Conservation (phyloP, 2,797 vertebrate genomes). For the Karalla daura region DNA sequence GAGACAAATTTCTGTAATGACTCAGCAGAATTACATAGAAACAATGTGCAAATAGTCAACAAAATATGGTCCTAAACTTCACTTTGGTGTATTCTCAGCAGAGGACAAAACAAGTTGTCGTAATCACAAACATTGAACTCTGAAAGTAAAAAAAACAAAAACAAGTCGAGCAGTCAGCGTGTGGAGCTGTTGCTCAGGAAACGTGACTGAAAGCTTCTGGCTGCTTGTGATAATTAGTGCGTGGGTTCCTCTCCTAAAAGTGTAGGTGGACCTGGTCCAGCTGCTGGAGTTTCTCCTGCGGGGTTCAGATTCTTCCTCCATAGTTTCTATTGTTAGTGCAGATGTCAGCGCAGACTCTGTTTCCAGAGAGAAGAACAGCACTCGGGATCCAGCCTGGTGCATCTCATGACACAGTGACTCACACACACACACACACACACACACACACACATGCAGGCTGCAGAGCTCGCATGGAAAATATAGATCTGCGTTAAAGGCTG, state of each 20-base stretch:
- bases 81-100: no score
- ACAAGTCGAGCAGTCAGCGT: no score
- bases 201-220: background rate
- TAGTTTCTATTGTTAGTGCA: slow-evolving; percentile 39
- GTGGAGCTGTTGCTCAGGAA: no score
- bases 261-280: background rate
- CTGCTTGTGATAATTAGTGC: background rate
- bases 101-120: no score
- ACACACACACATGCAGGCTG: no score
- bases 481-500: slow-evolving; percentile 4
- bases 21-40: no score
- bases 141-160: no score
- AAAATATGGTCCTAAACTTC: background rate
- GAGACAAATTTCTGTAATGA: no score
- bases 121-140: no score
- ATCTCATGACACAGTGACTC: slow-evolving; percentile 60
- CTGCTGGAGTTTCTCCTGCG: background rate
- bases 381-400: background rate
- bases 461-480: slow-evolving; percentile 29
- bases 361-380: slow-evolving; percentile 17
- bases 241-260: background rate
- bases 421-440: no score
- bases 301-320: background rate
- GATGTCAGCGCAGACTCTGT: slow-evolving; percentile 31
- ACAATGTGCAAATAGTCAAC: no score